phyloP scores from a whole-genome alignment of 2,888 invertebrate genomes.

The Drepana falcataria region DNA sequence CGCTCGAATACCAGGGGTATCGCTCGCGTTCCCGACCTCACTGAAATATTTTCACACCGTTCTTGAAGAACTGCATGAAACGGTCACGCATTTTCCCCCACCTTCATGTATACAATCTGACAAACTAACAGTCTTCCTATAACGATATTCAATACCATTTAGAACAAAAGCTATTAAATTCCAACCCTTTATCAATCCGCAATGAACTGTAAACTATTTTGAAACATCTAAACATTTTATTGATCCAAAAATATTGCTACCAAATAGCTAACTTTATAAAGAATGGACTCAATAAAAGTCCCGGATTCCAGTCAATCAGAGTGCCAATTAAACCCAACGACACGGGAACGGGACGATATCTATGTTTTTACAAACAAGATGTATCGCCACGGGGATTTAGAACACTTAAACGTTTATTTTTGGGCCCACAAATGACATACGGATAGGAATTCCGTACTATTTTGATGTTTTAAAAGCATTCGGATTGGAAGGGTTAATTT shows the following conservation, averaged over 20 bases:
- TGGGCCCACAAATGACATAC: conserved; percentile 21
- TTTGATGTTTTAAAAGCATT: conserved; percentile 1
- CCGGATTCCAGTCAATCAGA: conserved; percentile 4
- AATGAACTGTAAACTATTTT: neutral
- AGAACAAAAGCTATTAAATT: neutral
- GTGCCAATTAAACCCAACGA: conserved; percentile 8
- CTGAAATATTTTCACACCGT: too few species aligned
- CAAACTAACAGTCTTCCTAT: neutral
- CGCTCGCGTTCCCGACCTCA: too few species aligned
- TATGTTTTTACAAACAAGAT: conserved; percentile 6
- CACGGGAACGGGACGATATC: conserved; percentile 6
- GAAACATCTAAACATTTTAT: neutral
- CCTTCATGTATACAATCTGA: too few species aligned
- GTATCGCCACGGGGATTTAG: conserved; percentile 13
- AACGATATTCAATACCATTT: neutral
- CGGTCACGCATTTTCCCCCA: too few species aligned
- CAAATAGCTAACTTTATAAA: neutral
- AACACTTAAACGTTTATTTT: conserved; percentile 27
- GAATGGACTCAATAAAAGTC: neutral
- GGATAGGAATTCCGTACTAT: conserved; percentile 8
- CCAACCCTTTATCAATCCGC: neutral
- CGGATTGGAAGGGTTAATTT: neutral
- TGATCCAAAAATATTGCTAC: neutral
- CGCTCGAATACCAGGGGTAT: too few species aligned
- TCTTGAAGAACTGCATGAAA: too few species aligned